A percentile compares a stretch with the other conserved stretches of the same genome.
Conservation (phyloP, 2,113 vertebrate genomes). For the Henicopernis longicauda region DNA sequence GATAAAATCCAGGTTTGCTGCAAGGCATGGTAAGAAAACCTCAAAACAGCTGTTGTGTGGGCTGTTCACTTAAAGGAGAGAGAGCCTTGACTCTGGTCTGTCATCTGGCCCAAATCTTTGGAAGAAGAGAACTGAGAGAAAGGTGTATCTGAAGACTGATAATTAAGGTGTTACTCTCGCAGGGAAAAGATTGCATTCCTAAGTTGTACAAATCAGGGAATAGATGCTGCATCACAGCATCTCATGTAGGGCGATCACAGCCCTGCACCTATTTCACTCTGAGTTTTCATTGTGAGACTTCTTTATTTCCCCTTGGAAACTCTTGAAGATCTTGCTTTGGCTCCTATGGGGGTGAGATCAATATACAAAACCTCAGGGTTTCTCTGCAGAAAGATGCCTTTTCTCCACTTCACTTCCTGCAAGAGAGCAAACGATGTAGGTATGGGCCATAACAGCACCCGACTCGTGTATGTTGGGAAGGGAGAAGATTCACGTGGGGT, state of each 20-base stretch:
- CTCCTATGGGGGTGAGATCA: background rate
- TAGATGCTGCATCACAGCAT: background rate
- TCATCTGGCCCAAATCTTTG: background rate
- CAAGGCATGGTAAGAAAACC: background rate
- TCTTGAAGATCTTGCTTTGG: background rate
- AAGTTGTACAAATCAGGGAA: background rate
- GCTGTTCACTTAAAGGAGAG: background rate
- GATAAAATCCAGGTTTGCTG: background rate
- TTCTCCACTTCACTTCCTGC: background rate
- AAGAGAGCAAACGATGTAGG: background rate
- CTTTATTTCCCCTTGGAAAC: background rate
- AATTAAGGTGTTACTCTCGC: background rate
- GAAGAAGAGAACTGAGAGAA: background rate
- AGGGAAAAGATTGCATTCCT: background rate
- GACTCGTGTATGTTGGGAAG: background rate
- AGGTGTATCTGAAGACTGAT: background rate
- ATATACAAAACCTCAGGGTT: background rate
- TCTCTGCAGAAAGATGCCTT: background rate
- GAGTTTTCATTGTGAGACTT: background rate
- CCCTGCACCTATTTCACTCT: background rate
- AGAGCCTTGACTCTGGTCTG: background rate
- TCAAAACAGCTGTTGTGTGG: background rate
- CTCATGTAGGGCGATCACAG: background rate
- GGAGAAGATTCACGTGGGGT: rapidly evolving
- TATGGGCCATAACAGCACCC: background rate